Conservation (phyloP, 2,113 vertebrate genomes). For the Emberiza fucata region DNA sequence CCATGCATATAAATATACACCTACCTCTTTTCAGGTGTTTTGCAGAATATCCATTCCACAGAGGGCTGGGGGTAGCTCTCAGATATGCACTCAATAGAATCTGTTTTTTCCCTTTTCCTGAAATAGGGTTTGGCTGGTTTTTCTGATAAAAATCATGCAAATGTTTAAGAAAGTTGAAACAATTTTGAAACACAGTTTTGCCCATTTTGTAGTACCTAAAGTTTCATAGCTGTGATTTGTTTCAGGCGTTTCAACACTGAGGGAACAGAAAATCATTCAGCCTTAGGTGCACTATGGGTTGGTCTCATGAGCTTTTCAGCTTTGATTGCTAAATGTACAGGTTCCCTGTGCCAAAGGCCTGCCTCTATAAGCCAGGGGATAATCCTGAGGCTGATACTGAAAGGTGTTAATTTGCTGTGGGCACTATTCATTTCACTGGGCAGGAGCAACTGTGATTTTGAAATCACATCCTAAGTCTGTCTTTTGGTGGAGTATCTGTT, state of each 20-base stretch:
- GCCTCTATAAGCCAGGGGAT: neutral
- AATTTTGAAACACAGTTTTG: neutral
- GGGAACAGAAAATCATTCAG: neutral
- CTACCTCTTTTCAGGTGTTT: conserved; percentile 67
- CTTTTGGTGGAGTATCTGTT: neutral
- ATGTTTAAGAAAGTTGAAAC: neutral
- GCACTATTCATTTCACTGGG: neutral
- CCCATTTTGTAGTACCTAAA: neutral
- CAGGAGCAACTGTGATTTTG: neutral
- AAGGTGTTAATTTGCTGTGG: neutral
- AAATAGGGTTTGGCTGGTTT: conserved; percentile 73
- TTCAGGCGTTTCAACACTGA: neutral
- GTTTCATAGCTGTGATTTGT: neutral
- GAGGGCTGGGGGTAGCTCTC: conserved; percentile 74
- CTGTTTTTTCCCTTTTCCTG: conserved; percentile 38
- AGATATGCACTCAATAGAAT: conserved; percentile 71
- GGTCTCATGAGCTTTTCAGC: neutral
- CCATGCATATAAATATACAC: neutral
- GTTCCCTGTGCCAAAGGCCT: neutral
- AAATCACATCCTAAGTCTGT: neutral
- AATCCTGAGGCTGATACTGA: neutral
- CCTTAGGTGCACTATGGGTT: neutral
- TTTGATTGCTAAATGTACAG: neutral
- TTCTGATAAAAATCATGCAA: conserved; percentile 43
- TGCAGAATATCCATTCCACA: conserved; percentile 76